Evolutionary conservation across 2,888 invertebrate species (phyloP), one percentile per base, ranked within the genome.

Genomic region (Gastrophysa polygoni): DNA sequence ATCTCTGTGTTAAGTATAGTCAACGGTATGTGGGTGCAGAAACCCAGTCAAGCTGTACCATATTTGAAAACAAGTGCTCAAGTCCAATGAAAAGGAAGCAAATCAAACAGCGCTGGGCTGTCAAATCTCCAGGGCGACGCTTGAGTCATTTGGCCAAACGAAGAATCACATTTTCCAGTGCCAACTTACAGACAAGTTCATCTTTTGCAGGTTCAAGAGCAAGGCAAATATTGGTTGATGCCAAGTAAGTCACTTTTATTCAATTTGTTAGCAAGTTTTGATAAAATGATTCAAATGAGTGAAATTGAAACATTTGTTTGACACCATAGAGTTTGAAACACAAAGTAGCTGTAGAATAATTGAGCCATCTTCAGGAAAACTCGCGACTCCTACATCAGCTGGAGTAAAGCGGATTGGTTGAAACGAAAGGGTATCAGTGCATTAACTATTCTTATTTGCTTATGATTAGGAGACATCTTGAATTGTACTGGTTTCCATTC

Each of bases 91-190:
- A 86, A 75, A 82, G 89, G 29, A 84, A 86, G 64, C 87, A 86
- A 84, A 82, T 77, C 16, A 75, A 73, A 67, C 71, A 74, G 18
- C 74, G 76, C 32, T 77, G 86, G 85, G 73, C 78, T 78, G 80
- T 81, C 76, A 68, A 90, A 76, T 92, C 92, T 1, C 92, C 93
- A 0, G 92, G 92, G 0, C 86, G 90, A 63, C 84, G 92, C 5
- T 80, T 93, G 16, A 92, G 91, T 61, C 92, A 93, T 75, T 82
- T 93, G 72, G 92, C 92, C 1, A 86, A 88, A 58, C 83, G 93
- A 6, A 84, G 91, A 54, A 89, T 89, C 71, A 88, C 90, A 1
- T 93, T 93, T 79, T 91, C 91, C 58, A 91, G 89, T 48, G 89
- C 90, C 0, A 87, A 85, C 77, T 77, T 89, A 63, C 85, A 86